A percentile compares a stretch with the other conserved stretches of the same genome.
Evolutionary conservation across 2,113 vertebrate genomes (phyloP).

Genomic region (Microtus oregoni): DNA sequence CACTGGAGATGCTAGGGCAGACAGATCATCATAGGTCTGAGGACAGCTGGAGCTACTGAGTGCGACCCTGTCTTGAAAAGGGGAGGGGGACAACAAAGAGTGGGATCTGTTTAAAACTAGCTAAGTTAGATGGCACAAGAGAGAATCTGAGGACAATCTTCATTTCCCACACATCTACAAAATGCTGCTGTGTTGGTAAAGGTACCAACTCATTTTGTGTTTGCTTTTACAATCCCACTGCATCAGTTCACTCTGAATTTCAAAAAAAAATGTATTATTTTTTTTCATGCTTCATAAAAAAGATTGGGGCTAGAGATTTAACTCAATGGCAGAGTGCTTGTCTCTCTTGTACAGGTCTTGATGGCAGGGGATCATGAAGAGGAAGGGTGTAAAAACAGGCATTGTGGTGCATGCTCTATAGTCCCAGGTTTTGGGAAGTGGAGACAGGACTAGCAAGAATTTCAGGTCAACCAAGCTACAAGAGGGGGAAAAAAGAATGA

Average conservation of each 20-base stretch:
- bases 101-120: not conserved
- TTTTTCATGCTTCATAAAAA: not conserved
- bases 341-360: not conserved
- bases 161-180: conserved; percentile 1
- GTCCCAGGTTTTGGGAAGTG: not conserved
- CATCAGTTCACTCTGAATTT: not conserved
- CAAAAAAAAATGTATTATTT: not conserved
- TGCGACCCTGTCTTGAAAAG: not conserved
- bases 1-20: not conserved
- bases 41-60: not conserved
- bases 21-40: not conserved
- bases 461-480: not conserved
- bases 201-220: not conserved
- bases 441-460: not conserved
- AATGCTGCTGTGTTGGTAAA: not conserved
- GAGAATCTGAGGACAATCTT: not conserved
- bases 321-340: not conserved
- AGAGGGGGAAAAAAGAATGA: not conserved
- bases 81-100: not conserved
- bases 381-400: not conserved
- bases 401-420: not conserved
- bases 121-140: not conserved
- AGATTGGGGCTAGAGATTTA: not conserved
- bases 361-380: not conserved
- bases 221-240: not conserved